Evolutionary conservation across 1,140 invertebrate genomes (phyloP).

Genomic region (Mercenaria mercenaria): DNA sequence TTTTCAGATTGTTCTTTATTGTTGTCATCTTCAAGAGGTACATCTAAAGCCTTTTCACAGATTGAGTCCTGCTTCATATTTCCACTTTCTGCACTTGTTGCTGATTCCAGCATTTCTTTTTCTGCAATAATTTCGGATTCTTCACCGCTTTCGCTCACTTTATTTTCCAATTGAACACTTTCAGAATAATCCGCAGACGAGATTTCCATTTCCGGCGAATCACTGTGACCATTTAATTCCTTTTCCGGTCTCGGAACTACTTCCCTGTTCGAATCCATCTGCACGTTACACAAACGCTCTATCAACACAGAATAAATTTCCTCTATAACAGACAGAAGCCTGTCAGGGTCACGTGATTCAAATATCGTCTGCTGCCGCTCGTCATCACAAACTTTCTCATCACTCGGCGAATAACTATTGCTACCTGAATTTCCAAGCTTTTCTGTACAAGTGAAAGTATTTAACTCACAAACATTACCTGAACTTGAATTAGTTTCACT

Average conservation of each 20-base stretch:
- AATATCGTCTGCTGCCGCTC: constrained; percentile 29
- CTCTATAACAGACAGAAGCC: constrained; percentile 54
- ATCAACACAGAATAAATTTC: constrained; percentile 32
- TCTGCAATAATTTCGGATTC: not conserved
- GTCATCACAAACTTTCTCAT: constrained; percentile 35
- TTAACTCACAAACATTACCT: not conserved
- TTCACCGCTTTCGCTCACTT: constrained; percentile 23
- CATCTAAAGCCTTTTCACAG: not conserved
- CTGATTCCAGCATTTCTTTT: not conserved
- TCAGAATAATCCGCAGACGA: not conserved
- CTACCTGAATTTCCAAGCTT: constrained; percentile 21
- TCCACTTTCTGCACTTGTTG: not conserved
- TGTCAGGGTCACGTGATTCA: constrained; percentile 65
- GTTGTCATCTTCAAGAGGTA: not conserved
- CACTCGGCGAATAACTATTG: constrained; percentile 43
- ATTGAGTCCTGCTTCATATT: not conserved
- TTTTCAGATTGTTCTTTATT: not conserved
- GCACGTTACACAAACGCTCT: constrained; percentile 33
- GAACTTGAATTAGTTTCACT: not conserved
- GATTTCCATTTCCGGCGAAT: not conserved
- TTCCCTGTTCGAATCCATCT: constrained; percentile 43
- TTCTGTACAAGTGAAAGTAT: not conserved
- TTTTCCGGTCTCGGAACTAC: constrained; percentile 31
- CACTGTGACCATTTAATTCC: constrained; percentile 18
- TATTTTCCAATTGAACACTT: not conserved